phyloP scores from a whole-genome alignment of 2,113 vertebrate genomes.

The Probosciger aterrimus region DNA sequence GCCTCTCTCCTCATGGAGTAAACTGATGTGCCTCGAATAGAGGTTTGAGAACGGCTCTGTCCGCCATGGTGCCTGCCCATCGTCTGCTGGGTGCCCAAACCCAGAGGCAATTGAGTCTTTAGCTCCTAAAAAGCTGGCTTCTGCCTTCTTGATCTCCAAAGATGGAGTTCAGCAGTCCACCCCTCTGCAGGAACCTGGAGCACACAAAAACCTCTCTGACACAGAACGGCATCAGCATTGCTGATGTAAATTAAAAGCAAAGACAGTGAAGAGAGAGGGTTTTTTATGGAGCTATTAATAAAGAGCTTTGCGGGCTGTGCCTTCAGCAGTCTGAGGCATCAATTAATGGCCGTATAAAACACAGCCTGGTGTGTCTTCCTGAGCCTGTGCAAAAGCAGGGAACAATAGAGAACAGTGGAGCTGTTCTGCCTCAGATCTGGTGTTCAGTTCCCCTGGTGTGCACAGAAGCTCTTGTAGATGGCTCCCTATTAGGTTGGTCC shows the following conservation, averaged over 20 bases:
- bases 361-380: conserved; percentile 8
- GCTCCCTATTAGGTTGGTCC: neutral
- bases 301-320: conserved; percentile 17
- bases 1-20: neutral
- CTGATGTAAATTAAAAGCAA: conserved; percentile 44
- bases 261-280: neutral
- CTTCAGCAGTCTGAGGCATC: conserved; percentile 36
- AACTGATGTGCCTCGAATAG: neutral
- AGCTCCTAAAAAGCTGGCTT: neutral
- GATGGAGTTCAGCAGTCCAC: neutral
- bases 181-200: neutral
- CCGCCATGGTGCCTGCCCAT: neutral
- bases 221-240: neutral
- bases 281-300: conserved; percentile 38
- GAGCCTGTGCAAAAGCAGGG: neutral
- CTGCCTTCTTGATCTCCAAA: neutral
- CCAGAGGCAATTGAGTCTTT: neutral
- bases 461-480: neutral
- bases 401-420: neutral
- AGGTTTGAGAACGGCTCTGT: accelerated
- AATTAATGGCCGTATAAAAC: conserved; percentile 23
- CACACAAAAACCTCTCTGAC: neutral
- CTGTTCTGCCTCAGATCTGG: neutral
- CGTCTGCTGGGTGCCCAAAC: neutral
- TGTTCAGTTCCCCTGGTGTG: neutral